A percentile compares a stretch with the other conserved stretches of the same genome.
Evolutionary conservation across 2,888 invertebrate genomes (phyloP).

Genomic region (Dermolepida albohirtum): DNA sequence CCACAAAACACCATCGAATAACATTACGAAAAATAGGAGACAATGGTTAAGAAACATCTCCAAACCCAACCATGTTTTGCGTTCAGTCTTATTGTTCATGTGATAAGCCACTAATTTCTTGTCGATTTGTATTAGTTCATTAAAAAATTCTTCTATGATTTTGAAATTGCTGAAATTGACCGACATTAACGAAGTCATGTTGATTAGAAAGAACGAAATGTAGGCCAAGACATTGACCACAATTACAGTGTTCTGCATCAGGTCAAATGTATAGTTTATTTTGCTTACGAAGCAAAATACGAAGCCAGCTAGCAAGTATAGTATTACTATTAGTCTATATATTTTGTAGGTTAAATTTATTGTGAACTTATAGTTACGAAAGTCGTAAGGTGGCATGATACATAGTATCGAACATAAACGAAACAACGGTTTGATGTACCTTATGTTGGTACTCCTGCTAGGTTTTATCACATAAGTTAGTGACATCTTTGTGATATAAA

Average conservation of each 20-base stretch:
- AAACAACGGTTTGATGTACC: constrained; percentile 23
- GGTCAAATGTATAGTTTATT: not conserved
- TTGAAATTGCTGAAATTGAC: constrained; percentile 30
- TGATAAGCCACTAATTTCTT: constrained; percentile 8
- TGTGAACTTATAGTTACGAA: constrained; percentile 19
- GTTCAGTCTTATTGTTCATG: not conserved
- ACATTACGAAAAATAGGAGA: constrained; percentile 9
- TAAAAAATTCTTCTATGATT: constrained; percentile 5
- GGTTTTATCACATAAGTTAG: not conserved
- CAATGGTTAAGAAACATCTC: constrained; percentile 11
- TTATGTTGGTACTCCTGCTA: constrained; percentile 6
- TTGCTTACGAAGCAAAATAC: constrained; percentile 18
- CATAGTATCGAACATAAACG: not conserved
- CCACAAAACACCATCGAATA: constrained; percentile 34
- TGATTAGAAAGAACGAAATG: constrained; percentile 27
- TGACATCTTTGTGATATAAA: not conserved
- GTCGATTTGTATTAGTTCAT: constrained; percentile 19
- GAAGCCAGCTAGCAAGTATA: constrained; percentile 8
- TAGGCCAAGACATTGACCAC: constrained; percentile 28
- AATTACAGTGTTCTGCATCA: constrained; percentile 24
- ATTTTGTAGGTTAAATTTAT: constrained; percentile 15
- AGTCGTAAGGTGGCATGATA: constrained; percentile 23
- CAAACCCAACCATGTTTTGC: not conserved
- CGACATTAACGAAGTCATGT: constrained; percentile 8
- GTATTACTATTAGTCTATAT: constrained; percentile 5